Evolutionary conservation across 2,888 invertebrate species (phyloP).

Genomic region (Xiphydria camelus): DNA sequence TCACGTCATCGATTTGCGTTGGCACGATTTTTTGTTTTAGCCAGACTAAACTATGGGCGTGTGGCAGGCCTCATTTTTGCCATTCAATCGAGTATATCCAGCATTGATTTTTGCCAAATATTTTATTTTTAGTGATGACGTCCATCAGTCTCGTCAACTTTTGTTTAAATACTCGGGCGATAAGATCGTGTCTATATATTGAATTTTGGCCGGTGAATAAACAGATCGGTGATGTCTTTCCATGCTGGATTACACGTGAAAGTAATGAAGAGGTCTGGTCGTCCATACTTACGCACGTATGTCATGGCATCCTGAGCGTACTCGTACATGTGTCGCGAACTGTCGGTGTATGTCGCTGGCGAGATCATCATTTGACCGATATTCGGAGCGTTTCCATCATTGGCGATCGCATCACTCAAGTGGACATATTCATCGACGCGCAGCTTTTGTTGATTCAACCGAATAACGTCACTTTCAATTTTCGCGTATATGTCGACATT

Average conservation of each 20-base stretch:
- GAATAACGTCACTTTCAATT: constrained; percentile 47
- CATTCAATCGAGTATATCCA: constrained; percentile 41
- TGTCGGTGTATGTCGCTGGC: constrained; percentile 30
- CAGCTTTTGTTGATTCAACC: constrained; percentile 41
- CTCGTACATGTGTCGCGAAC: constrained; percentile 39
- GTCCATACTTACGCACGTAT: constrained; percentile 40
- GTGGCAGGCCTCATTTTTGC: too few species aligned
- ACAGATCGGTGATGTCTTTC: constrained; percentile 22
- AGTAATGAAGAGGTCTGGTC: constrained; percentile 42
- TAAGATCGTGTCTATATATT: constrained; percentile 38
- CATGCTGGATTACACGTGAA: too few species aligned
- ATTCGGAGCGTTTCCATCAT: constrained; percentile 28
- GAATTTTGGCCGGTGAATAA: constrained; percentile 33
- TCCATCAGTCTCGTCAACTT: constrained; percentile 22
- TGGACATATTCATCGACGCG: constrained; percentile 44
- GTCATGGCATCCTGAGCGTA: constrained; percentile 39
- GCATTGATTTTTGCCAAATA: constrained; percentile 34
- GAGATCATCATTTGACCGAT: constrained; percentile 12
- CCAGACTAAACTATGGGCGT: constrained; percentile 42
- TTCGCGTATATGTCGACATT: constrained; percentile 53
- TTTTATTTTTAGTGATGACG: constrained; percentile 24
- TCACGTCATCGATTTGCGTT: constrained; percentile 23
- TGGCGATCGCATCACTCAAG: constrained; percentile 34
- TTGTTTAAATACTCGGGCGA: constrained; percentile 28
- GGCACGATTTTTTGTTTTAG: constrained; percentile 14